A percentile compares a stretch with the other conserved stretches of the same genome.
Evolutionary conservation across 2,888 invertebrate genomes (phyloP).

Genomic region (Caenorhabditis sp.): DNA sequence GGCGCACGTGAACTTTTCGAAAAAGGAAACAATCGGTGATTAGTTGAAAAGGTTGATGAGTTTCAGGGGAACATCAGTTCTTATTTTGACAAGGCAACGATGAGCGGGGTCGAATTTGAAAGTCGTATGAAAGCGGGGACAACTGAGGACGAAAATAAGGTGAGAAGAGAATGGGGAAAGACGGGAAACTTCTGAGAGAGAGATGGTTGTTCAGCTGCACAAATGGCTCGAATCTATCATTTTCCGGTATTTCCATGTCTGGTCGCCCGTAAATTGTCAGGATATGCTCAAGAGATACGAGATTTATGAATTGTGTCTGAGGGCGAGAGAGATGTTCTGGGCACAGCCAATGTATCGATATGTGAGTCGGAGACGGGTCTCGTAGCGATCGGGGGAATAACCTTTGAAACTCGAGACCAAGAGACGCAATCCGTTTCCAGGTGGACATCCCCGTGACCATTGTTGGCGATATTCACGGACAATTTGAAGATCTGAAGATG

Average conservation of each 20-base stretch:
- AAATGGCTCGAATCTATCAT: slow-evolving; percentile 66
- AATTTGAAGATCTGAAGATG: slow-evolving; percentile 86
- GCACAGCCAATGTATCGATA: slow-evolving; percentile 58
- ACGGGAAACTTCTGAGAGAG: not conserved
- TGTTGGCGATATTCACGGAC: slow-evolving; percentile 99
- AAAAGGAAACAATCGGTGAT: not conserved
- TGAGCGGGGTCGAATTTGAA: slow-evolving; percentile 46
- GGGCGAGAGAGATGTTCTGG: slow-evolving; percentile 78
- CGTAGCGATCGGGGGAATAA: too few species aligned
- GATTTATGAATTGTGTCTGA: slow-evolving; percentile 75
- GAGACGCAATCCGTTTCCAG: too few species aligned
- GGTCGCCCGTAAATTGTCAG: slow-evolving; percentile 72
- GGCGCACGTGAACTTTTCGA: not conserved
- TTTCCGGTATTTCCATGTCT: slow-evolving; percentile 63
- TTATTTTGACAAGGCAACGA: slow-evolving; percentile 21
- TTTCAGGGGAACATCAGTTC: not conserved
- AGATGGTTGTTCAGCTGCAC: slow-evolving; percentile 44
- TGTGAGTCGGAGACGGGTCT: too few species aligned
- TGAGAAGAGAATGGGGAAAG: slow-evolving; percentile 7
- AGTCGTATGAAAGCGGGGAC: slow-evolving; percentile 35
- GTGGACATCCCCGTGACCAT: slow-evolving; percentile 98
- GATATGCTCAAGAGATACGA: slow-evolving; percentile 73
- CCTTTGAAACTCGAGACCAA: too few species aligned
- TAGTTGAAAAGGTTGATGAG: too few species aligned
- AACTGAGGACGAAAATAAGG: slow-evolving; percentile 46